phyloP scores from a whole-genome alignment of 2,888 invertebrate species.

The Eledone cirrhosa region DNA sequence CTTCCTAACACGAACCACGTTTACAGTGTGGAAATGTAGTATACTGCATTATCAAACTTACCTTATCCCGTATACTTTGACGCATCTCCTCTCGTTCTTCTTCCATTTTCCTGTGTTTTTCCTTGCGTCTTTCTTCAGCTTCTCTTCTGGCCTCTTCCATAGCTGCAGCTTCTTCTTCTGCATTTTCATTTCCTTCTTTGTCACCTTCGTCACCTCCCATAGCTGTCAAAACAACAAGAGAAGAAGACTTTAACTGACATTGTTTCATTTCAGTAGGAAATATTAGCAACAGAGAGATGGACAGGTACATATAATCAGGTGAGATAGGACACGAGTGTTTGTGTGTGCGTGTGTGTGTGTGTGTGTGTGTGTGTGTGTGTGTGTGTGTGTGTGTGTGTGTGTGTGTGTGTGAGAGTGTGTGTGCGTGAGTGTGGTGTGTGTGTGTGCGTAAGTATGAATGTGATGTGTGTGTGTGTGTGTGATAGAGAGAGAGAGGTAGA shows the following conservation, averaged over 20 bases:
- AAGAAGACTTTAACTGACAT: too few relatives aligned
- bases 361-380: too few relatives aligned
- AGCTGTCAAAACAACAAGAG: conserved; percentile 50
- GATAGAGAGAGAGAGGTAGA: not conserved
- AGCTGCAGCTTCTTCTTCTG: conserved; percentile 85
- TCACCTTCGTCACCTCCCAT: conserved; percentile 60
- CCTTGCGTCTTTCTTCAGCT: conserved; percentile 97
- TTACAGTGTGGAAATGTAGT: too few relatives aligned
- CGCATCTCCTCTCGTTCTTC: conserved; percentile 99
- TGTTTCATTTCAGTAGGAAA: not conserved
- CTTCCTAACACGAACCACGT: too few relatives aligned
- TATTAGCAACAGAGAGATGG: not conserved
- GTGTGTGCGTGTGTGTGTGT: too few relatives aligned
- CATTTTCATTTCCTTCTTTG: conserved; percentile 70
- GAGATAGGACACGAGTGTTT: too few relatives aligned
- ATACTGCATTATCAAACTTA: conserved; percentile 69
- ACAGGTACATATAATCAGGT: not conserved
- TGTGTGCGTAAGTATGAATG: too few relatives aligned
- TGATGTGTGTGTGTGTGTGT: too few relatives aligned
- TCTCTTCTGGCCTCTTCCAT: conserved; percentile 97
- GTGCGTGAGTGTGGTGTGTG: too few relatives aligned
- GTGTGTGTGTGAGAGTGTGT: not conserved
- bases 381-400: too few relatives aligned
- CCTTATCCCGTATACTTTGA: conserved; percentile 99
- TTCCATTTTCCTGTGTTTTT: conserved; percentile 99